phyloP scores from a whole-genome alignment of 2,113 vertebrate species.

The Trachemys scripta region DNA sequence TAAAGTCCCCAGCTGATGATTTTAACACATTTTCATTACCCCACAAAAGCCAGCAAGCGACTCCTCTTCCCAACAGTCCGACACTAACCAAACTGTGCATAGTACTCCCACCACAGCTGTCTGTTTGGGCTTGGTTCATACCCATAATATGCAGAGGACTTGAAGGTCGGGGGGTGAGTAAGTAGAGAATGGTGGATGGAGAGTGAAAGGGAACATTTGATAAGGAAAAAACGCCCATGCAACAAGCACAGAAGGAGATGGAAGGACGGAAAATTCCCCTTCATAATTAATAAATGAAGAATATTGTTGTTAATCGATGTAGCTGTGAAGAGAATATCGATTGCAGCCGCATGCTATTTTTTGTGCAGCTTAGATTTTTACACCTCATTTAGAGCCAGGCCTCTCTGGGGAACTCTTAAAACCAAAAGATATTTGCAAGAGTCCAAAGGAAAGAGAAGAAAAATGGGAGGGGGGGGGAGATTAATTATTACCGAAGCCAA shows the following conservation, averaged over 20 bases:
- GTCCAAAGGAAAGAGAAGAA: slow-evolving; percentile 50
- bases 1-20: neutral
- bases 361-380: slow-evolving; percentile 84
- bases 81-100: accelerated
- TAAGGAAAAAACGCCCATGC: neutral
- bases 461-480: slow-evolving; percentile 19
- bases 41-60: neutral
- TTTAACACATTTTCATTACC: neutral
- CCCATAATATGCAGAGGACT: neutral
- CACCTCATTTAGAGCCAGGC: slow-evolving; percentile 83
- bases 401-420: slow-evolving; percentile 83
- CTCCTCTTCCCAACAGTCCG: neutral
- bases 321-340: slow-evolving; percentile 84
- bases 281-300: slow-evolving; percentile 91
- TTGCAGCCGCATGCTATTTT: slow-evolving; percentile 74
- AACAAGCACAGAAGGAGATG: slow-evolving; percentile 56
- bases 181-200: neutral
- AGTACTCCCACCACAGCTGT: neutral
- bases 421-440: slow-evolving; percentile 80
- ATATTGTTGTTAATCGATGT: slow-evolving; percentile 88
- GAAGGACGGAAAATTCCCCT: slow-evolving; percentile 80
- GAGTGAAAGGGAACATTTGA: accelerated
- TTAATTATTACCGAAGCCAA: slow-evolving; percentile 64
- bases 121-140: neutral
- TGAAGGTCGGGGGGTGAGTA: neutral